phyloP scores from a whole-genome alignment of 2,797 vertebrate species.

The Toxotes lorentzi region DNA sequence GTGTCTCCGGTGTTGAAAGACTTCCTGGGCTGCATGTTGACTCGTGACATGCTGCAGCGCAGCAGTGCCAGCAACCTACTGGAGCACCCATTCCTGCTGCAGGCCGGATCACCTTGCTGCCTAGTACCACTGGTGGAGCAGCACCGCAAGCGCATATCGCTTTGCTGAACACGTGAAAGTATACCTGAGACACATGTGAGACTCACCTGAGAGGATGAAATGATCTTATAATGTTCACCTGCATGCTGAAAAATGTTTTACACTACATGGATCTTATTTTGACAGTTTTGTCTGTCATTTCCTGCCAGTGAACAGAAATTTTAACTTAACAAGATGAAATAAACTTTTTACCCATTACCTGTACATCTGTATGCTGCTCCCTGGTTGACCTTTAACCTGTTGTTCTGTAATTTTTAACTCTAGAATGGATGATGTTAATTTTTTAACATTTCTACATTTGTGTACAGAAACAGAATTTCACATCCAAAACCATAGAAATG shows the following conservation, averaged over 20 bases:
- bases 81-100: conserved; percentile 93
- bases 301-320: not conserved
- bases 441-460: conserved; percentile 30
- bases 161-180: conserved; percentile 82
- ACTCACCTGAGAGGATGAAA: not conserved
- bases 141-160: conserved; percentile 90
- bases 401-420: not conserved
- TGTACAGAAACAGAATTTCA: not conserved
- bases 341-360: not conserved
- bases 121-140: conserved; percentile 93
- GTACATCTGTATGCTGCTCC: not conserved
- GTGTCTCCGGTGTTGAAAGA: conserved; percentile 92
- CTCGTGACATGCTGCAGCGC: conserved; percentile 87
- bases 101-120: conserved; percentile 89
- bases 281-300: not conserved
- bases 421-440: conserved; percentile 1
- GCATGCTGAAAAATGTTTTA: not conserved
- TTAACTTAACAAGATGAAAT: not conserved
- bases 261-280: conserved; percentile 4
- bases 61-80: conserved; percentile 89
- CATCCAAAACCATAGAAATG: not conserved
- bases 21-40: conserved; percentile 93
- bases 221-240: not conserved
- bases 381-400: conserved; percentile 20
- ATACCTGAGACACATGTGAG: not conserved